Evolutionary conservation across 2,113 vertebrate genomes (phyloP).

Genomic region (Chionodraco myersi): DNA sequence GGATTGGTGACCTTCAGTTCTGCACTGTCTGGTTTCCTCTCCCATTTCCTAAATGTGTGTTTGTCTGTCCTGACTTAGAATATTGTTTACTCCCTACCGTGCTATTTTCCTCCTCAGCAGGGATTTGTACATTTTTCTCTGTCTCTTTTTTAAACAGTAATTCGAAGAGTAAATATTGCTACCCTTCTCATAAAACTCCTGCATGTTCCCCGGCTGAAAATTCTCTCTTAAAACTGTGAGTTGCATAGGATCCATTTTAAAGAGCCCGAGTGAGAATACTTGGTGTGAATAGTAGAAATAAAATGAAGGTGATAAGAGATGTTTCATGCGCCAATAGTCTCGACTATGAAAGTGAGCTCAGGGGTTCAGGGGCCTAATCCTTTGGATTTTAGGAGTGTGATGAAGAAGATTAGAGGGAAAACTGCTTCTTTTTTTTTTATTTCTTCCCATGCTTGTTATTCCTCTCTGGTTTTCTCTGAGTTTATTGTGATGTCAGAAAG

Average conservation of each 20-base stretch:
- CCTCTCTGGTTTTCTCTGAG: constrained; percentile 47
- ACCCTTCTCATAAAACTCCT: constrained; percentile 8
- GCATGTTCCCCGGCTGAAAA: constrained; percentile 16
- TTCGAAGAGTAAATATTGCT: constrained; percentile 33
- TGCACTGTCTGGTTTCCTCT: constrained; percentile 70
- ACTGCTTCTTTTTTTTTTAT: constrained; percentile 51
- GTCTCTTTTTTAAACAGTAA: constrained; percentile 2
- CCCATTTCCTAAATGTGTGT: constrained; percentile 45
- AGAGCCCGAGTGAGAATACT: constrained; percentile 35
- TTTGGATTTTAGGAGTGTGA: constrained; percentile 74
- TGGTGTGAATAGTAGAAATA: constrained; percentile 69
- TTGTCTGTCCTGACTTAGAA: constrained; percentile 35
- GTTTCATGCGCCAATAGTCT: constrained; percentile 73
- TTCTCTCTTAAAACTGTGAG: background rate
- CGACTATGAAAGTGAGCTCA: constrained; percentile 67
- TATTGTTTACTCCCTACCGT: constrained; percentile 13
- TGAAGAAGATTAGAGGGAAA: constrained; percentile 78
- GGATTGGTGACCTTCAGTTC: constrained; percentile 83
- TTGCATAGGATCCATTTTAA: constrained; percentile 40
- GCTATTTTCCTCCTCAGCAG: background rate
- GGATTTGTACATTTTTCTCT: background rate
- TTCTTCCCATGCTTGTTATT: constrained; percentile 65
- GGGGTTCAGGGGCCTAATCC: constrained; percentile 72
- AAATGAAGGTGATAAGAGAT: constrained; percentile 78
- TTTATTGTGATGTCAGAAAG: constrained; percentile 63